A percentile compares a stretch with the other conserved stretches of the same genome.
These are phyloP conservation scores for Anthrax anthrax DNA, from an alignment of 2,888 invertebrate species.

Conservation along the genomic window DNA sequence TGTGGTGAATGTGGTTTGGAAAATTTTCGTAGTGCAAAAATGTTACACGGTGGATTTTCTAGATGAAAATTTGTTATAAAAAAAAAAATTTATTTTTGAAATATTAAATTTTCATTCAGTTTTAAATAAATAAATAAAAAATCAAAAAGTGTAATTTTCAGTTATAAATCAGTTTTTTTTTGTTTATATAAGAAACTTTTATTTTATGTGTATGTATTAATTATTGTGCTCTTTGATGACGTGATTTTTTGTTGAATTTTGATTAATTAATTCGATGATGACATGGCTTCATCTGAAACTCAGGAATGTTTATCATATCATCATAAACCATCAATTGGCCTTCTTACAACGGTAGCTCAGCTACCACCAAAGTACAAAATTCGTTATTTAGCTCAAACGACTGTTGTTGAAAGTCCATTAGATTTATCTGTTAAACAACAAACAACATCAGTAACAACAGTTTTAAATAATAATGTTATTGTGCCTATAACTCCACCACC, in stretches of 20 bases:
- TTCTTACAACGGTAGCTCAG: slow-evolving; percentile 33
- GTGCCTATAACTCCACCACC: slow-evolving; percentile 64
- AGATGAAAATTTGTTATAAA: no score
- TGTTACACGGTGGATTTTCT: no score
- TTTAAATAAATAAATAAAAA: no score
- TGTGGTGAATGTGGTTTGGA: slow-evolving; percentile 19
- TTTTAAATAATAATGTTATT: background rate
- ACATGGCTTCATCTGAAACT: slow-evolving; percentile 8
- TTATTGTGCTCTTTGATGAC: background rate
- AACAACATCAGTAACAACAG: slow-evolving; percentile 11
- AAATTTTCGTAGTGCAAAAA: no score
- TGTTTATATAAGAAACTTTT: no score
- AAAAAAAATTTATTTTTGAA: no score
- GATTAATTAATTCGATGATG: slow-evolving; percentile 6
- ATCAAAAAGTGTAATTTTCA: no score
- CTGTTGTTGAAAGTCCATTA: slow-evolving; percentile 41
- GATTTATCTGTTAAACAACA: slow-evolving; percentile 55
- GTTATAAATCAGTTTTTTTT: no score
- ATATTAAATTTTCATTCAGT: no score
- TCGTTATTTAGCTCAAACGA: slow-evolving; percentile 27
- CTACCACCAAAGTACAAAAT: slow-evolving; percentile 34
- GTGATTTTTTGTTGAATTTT: background rate
- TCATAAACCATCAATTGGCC: slow-evolving; percentile 17
- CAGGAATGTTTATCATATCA: slow-evolving; percentile 8
- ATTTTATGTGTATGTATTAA: no score